These are phyloP conservation scores for Triplophysa dalaica DNA, from an alignment of 2,113 vertebrate species.

Conservation along the genomic window DNA sequence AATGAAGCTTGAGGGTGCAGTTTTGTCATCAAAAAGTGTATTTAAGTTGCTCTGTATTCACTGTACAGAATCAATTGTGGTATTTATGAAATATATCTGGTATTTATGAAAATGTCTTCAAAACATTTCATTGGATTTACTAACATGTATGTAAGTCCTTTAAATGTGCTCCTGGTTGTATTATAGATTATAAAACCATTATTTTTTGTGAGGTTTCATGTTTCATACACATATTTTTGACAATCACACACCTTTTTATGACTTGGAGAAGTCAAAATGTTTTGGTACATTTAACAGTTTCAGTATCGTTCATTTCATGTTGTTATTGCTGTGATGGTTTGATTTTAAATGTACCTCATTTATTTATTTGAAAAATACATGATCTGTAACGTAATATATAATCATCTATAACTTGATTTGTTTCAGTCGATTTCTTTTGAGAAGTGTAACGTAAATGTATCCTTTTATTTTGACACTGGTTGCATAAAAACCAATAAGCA, in stretches of 20 bases:
- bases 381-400: too few species aligned
- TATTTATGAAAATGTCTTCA: constrained; percentile 1
- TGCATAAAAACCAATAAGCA: too few species aligned
- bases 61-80: constrained; percentile 5
- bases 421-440: too few species aligned
- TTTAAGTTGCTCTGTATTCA: background rate
- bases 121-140: constrained; percentile 1
- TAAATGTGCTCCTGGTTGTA: constrained; percentile 21
- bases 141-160: background rate
- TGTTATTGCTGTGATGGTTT: background rate
- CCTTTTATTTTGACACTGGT: too few species aligned
- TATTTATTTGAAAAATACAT: background rate
- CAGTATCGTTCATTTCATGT: background rate
- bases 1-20: background rate
- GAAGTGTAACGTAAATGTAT: too few species aligned
- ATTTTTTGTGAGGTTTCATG: background rate
- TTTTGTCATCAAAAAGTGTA: background rate
- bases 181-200: background rate
- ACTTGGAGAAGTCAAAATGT: background rate
- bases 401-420: too few species aligned
- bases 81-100: constrained; percentile 10
- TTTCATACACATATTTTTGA: background rate
- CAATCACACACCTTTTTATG: constrained; percentile 14
- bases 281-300: background rate
- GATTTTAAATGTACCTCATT: background rate